Evolutionary conservation across 2,888 invertebrate genomes (phyloP).

Genomic region (Ferrisia virgata): DNA sequence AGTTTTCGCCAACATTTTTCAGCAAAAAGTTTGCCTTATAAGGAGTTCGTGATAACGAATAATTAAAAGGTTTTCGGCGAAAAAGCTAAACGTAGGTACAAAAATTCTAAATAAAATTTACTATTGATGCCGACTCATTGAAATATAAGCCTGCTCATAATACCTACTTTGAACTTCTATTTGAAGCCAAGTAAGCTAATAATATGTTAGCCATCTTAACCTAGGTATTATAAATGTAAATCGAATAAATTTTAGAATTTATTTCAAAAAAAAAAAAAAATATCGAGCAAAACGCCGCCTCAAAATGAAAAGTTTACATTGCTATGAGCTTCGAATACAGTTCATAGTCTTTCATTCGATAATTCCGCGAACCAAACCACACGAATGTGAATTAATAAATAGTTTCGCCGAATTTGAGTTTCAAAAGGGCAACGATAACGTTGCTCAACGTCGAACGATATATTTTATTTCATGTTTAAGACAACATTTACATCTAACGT

Average conservation of each 20-base stretch:
- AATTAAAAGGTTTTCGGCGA: slow-evolving; percentile 1
- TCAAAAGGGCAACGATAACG: background rate
- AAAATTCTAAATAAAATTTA: background rate
- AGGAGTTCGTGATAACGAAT: background rate
- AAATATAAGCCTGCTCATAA: background rate
- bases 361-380: background rate
- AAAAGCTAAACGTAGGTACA: background rate
- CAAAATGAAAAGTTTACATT: background rate
- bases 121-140: background rate
- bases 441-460: too few relatives aligned
- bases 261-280: too few relatives aligned
- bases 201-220: too few relatives aligned
- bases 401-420: background rate
- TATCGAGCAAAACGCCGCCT: too few relatives aligned
- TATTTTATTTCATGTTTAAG: too few relatives aligned
- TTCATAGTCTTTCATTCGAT: background rate
- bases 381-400: background rate
- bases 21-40: background rate
- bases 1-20: background rate
- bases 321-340: background rate
- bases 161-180: too few relatives aligned
- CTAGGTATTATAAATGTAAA: too few relatives aligned
- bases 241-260: too few relatives aligned
- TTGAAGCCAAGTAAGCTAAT: too few relatives aligned
- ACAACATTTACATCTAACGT: too few relatives aligned